A percentile compares a stretch with the other conserved stretches of the same genome.
Conservation (phyloP, 2,797 vertebrate genomes). For the Schizopygopsis pylzovi region DNA sequence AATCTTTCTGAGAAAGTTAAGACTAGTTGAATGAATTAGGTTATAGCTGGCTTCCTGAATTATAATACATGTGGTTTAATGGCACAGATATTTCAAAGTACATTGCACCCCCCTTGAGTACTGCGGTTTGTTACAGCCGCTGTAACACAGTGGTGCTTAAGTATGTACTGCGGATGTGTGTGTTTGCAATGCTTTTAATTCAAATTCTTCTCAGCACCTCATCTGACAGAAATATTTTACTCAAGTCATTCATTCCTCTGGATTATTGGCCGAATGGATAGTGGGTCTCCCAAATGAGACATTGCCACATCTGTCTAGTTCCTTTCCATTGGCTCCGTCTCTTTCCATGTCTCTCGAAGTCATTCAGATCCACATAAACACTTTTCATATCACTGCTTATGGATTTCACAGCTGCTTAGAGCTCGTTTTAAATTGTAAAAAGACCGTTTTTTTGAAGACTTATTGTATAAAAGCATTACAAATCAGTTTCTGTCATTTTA, state of each 20-base stretch:
- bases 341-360: constrained; percentile 13
- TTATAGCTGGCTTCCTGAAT: neutral
- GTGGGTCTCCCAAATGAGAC: constrained; percentile 1
- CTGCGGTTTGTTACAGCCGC: neutral
- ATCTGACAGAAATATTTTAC: constrained; percentile 5
- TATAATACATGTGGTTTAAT: neutral
- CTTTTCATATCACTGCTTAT: constrained; percentile 41
- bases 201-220: neutral
- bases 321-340: constrained; percentile 15
- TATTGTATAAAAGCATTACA: neutral
- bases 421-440: constrained; percentile 18
- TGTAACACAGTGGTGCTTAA: neutral
- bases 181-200: neutral
- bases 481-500: too few species aligned
- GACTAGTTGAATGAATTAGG: neutral
- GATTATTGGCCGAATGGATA: constrained; percentile 3
- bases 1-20: neutral
- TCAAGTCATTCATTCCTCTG: neutral
- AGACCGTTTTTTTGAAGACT: neutral
- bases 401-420: constrained; percentile 36
- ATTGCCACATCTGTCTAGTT: neutral
- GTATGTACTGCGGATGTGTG: neutral
- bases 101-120: neutral
- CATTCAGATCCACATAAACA: constrained; percentile 45
- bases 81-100: neutral